Evolutionary conservation across 2,797 vertebrate genomes (phyloP), one percentile per base, ranked within the genome.

Genomic region (Ataeniobius toweri): DNA sequence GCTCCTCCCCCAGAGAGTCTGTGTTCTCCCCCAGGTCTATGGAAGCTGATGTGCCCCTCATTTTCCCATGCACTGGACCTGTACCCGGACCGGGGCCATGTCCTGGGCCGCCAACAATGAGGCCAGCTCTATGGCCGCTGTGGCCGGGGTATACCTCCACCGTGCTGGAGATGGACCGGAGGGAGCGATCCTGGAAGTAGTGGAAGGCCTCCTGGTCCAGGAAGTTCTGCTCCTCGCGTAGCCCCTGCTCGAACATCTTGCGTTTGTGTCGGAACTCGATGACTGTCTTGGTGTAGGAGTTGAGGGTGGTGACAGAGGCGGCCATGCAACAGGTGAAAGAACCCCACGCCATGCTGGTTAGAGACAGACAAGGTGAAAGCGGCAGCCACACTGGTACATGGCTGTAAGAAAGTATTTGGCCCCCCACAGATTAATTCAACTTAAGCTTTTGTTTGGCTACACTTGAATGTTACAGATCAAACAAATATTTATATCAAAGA

Each of bases 251-350:
- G 56, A 97, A 98, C 80, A 97, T 96, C 91, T 98, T 98, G 87
- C 97, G 96, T 86, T 98, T 98, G 94, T 97, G 96, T 72, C 97
- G 95, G 95, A 99, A 98, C 94, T 98, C 98, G n/a, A 99, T 97
- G 94, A 98, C 97, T 4, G 97, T 98, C 95, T 98, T 99, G 0
- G 98, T 99, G 93, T 99, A 98, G 76, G 98, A 98, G 96, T 99
- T 99, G 90, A 99, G 94, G 13, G 98, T 99, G 87, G 97, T 98
- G 89, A 99, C 97, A 0, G 98, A 99, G 8, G 98, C 97, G 0
- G 97, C 97, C 98, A 98, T 99, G 83, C 98, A 99, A 92, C 96
- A 99, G 90, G 97, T 99, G 86, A 99, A 99, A 73, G 98, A 98
- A 1, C 96, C 97, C 98, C 98, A 99, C 6, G 98, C 98, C 95